Conservation (phyloP, 2,797 vertebrate species). For the Aldrovandia affinis region DNA sequence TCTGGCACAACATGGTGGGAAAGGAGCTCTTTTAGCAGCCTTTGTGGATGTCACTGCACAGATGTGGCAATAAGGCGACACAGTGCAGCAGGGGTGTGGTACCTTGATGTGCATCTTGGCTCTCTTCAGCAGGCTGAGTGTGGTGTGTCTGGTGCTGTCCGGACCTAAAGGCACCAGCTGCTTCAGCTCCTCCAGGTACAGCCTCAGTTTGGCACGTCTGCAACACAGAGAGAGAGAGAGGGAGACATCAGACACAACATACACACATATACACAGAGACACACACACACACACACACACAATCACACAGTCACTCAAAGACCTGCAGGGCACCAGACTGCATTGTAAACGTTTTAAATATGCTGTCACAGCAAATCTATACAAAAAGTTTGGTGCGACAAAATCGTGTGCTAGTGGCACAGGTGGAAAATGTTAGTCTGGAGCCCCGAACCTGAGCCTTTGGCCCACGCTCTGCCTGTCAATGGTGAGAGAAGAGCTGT, state of each 20-base stretch:
- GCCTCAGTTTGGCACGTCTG: constrained; percentile 95
- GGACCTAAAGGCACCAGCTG: constrained; percentile 96
- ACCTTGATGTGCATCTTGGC: constrained; percentile 99
- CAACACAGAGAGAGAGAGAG: constrained; percentile 56
- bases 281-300: no score
- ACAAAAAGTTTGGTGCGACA: no score
- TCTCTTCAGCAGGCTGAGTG: constrained; percentile 94
- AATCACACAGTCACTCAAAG: not conserved
- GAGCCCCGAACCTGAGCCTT: not conserved
- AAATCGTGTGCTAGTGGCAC: no score
- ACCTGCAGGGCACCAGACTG: not conserved
- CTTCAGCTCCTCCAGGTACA: constrained; percentile 97
- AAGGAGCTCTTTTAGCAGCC: not conserved
- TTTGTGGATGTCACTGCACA: no score
- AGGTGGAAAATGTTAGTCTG: no score
- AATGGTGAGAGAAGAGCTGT: not conserved
- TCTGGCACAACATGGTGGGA: no score
- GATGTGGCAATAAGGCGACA: not conserved
- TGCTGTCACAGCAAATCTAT: no score
- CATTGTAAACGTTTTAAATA: no score
- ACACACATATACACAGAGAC: no score
- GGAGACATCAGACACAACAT: no score
- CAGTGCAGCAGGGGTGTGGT: constrained; percentile 40
- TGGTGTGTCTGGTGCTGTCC: constrained; percentile 96
- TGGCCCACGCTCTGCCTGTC: not conserved